Evolutionary conservation across 1,140 invertebrate species (phyloP).

Genomic region (Meloidogyne floridensis): DNA sequence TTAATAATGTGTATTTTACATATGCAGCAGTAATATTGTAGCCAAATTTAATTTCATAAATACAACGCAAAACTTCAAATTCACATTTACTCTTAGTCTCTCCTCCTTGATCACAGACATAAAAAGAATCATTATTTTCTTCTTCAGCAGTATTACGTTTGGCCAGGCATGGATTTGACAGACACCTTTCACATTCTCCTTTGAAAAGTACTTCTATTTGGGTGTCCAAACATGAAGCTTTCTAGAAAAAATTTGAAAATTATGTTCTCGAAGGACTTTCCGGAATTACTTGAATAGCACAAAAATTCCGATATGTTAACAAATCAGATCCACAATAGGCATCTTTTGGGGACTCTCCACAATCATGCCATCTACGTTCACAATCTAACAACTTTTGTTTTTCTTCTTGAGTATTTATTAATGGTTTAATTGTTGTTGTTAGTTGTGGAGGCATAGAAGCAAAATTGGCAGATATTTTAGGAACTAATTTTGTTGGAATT

Average conservation of each 20-base stretch:
- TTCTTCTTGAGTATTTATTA: conserved; percentile 14
- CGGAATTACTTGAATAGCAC: conserved; percentile 19
- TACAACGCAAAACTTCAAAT: conserved; percentile 61
- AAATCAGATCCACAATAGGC: conserved; percentile 60
- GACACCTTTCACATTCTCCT: conserved; percentile 53
- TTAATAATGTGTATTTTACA: conserved; percentile 27
- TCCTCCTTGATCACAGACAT: conserved; percentile 59
- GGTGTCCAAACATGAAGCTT: conserved; percentile 48
- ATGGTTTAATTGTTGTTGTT: not conserved
- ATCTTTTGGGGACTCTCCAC: conserved; percentile 33
- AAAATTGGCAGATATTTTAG: conserved; percentile 8
- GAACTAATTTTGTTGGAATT: conserved; percentile 12
- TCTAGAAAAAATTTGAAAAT: conserved; percentile 25
- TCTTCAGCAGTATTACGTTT: conserved; percentile 12
- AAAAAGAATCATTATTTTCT: conserved; percentile 49
- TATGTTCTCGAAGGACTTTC: not conserved
- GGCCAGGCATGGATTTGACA: conserved; percentile 48
- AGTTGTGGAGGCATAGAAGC: not conserved
- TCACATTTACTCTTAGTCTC: conserved; percentile 58
- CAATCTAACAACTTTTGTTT: conserved; percentile 3
- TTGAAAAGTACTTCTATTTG: conserved; percentile 60
- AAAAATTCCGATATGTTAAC: conserved; percentile 51
- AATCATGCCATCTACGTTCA: conserved; percentile 3
- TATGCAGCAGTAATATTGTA: conserved; percentile 58
- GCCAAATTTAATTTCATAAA: conserved; percentile 55